Conservation (phyloP, 2,113 vertebrate species). For the Todiramphus saurophagus region DNA sequence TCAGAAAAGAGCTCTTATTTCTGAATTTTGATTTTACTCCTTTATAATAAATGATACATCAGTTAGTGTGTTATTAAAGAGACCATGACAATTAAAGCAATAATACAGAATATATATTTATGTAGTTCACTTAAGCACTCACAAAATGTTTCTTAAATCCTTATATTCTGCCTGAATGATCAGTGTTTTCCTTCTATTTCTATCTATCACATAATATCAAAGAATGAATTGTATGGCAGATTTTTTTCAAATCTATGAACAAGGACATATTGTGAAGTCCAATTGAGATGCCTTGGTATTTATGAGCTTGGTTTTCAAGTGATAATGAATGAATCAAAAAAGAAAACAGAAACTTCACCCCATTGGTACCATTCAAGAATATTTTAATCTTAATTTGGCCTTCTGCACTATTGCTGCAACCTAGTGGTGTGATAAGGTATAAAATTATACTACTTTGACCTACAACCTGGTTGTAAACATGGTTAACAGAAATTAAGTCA, state of each 20-base stretch:
- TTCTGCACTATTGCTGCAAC: conserved; percentile 54
- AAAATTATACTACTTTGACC: neutral
- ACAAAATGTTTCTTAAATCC: neutral
- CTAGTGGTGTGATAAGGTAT: conserved; percentile 61
- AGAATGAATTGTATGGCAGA: neutral
- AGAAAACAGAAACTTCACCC: neutral
- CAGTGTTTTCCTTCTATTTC: neutral
- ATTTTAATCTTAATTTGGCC: neutral
- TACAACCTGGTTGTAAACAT: conserved; percentile 4
- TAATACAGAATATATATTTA: neutral
- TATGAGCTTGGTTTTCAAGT: neutral
- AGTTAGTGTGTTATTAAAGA: neutral
- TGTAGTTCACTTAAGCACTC: neutral
- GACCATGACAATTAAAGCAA: neutral
- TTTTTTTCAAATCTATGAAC: neutral
- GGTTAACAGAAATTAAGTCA: conserved; percentile 40
- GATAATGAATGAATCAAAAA: neutral
- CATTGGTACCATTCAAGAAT: conserved; percentile 12
- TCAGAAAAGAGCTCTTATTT: neutral
- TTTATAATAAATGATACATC: neutral
- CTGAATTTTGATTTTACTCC: neutral
- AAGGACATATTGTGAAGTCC: neutral
- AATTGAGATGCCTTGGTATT: neutral
- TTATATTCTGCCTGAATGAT: neutral
- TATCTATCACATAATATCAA: neutral